A percentile compares a stretch with the other conserved stretches of the same genome.
Conservation (phyloP, 1,140 invertebrate genomes). For the Plectus sambesii region DNA sequence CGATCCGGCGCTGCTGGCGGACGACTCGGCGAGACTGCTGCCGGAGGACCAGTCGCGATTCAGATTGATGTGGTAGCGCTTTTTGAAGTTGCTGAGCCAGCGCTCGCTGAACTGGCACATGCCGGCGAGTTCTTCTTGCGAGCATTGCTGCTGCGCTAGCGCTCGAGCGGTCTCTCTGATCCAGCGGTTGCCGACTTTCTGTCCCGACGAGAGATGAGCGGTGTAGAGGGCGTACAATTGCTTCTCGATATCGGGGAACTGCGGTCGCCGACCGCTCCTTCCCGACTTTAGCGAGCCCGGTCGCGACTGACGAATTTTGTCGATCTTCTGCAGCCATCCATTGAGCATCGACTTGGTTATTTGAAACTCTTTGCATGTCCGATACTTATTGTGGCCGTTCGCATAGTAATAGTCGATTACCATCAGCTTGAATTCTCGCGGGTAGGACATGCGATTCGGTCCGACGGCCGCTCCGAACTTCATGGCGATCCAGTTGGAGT, state of each 20-base stretch:
- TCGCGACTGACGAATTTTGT: conserved; percentile 26
- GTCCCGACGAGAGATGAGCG: conserved; percentile 17
- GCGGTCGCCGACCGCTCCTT: conserved; percentile 26
- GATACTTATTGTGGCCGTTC: conserved; percentile 34
- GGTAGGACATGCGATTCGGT: conserved; percentile 29
- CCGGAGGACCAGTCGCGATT: conserved; percentile 5
- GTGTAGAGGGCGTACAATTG: conserved; percentile 27
- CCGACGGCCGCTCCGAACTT: conserved; percentile 5
- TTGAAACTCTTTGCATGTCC: conserved; percentile 30
- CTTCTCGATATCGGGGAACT: conserved; percentile 34
- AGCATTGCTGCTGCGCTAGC: conserved; percentile 23
- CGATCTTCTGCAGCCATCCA: conserved; percentile 32
- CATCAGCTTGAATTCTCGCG: conserved; percentile 34
- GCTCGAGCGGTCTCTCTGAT: conserved; percentile 27
- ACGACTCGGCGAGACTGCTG: too few species aligned
- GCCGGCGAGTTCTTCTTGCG: conserved; percentile 10
- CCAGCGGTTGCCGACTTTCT: conserved; percentile 26
- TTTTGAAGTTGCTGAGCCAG: conserved; percentile 34
- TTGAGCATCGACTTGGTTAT: conserved; percentile 32
- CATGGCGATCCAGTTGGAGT: conserved; percentile 14
- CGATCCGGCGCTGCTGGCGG: too few species aligned
- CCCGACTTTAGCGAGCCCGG: conserved; percentile 33
- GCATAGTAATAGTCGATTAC: conserved; percentile 31
- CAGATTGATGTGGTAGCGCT: conserved; percentile 24
- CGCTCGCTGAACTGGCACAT: conserved; percentile 34